Evolutionary conservation across 2,888 invertebrate species (phyloP), one percentile per base, ranked within the genome.

Genomic region (Apamea sordens): DNA sequence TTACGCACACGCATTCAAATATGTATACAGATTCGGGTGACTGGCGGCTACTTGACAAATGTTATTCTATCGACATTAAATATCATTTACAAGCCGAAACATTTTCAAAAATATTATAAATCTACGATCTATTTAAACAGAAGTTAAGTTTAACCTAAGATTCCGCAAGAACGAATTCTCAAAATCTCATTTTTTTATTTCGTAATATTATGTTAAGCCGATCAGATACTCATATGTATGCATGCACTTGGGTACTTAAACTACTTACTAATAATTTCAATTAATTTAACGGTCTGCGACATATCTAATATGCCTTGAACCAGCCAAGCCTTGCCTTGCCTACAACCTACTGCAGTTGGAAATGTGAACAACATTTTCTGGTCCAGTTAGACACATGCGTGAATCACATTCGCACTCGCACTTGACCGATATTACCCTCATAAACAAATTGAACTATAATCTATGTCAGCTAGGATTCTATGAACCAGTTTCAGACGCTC

Each of bases 401-500:
- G 75, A 77, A 69, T 77, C 73, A 69, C 36, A 73, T 65, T 53
- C 68, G 80, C 36, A 73, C 70, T 63, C 74, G 88, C 74, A 82
- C 81, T 88, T 83, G 81, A 81, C 85, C 80, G 80, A 86, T 83
- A 84, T 80, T 78, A 73, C 13, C 63, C 76, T 80, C 63, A 63
- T 72, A 79, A 80, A 86, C 83, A 73, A 83, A 80, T 83, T 81
- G 32, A 67, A 77, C 74, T 80, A 83, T 88, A 88, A 83, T 88
- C 90, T 90, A 91, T 84, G 70, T 79, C 69, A 36, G 76, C 77
- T 71, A 79, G 86, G 89, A 91, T 92, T 90, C 90, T 91, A 90
- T 90, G 89, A 93, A 94, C 95, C 94, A 92, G 95, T 94, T 94
- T 91, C 85, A 89, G 82, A 89, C 90, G 82, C 83, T 89, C 81